Evolutionary conservation across 1,140 invertebrate species (phyloP).

Genomic region (Helicoverpa armigera): DNA sequence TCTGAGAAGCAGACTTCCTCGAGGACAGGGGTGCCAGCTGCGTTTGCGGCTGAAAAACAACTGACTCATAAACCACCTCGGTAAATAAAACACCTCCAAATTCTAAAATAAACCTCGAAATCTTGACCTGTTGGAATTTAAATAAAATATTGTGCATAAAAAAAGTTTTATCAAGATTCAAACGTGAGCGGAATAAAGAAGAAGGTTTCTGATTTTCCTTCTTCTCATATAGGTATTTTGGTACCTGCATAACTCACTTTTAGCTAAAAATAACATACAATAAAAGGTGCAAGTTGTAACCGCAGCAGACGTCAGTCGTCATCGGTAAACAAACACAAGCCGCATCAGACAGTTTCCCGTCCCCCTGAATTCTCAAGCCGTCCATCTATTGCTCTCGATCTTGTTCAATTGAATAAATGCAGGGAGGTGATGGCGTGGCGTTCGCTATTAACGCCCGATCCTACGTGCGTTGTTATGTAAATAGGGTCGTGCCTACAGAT

Average conservation of each 20-base stretch:
- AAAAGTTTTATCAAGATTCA: neutral
- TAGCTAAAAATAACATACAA: neutral
- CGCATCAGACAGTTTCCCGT: conserved; percentile 34
- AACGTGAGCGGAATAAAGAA: neutral
- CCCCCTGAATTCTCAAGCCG: conserved; percentile 62
- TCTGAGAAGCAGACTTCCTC: conserved; percentile 37
- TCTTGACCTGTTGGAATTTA: conserved; percentile 1
- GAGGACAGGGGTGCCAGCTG: conserved; percentile 5
- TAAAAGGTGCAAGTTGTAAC: neutral
- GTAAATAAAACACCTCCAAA: conserved; percentile 19
- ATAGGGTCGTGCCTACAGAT: conserved; percentile 57
- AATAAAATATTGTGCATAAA: conserved; percentile 4
- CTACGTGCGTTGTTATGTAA: conserved; percentile 74
- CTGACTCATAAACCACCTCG: conserved; percentile 34
- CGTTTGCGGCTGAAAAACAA: conserved; percentile 15
- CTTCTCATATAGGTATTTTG: no score
- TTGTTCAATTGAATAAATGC: conserved; percentile 80
- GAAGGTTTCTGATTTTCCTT: no score
- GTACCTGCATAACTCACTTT: no score
- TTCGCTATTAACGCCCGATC: conserved; percentile 63
- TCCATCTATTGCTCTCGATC: conserved; percentile 75
- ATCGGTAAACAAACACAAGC: conserved; percentile 22
- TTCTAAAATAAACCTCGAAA: conserved; percentile 13
- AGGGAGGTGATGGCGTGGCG: conserved; percentile 63
- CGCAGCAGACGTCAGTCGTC: neutral